Evolutionary conservation across 2,888 invertebrate genomes (phyloP).

Genomic region (Argyra leucocephala): DNA sequence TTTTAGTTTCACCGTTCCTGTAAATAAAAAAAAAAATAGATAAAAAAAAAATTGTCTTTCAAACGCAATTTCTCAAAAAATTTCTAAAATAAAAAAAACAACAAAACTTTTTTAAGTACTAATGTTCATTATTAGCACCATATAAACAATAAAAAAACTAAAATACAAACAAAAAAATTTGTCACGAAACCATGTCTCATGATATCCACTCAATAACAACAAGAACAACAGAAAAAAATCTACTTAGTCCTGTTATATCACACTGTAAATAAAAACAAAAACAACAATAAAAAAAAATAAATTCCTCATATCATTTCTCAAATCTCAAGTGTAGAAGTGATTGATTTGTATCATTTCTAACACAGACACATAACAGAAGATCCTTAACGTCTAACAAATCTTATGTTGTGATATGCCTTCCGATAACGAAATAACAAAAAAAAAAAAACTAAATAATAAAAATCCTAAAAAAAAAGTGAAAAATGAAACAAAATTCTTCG

Average conservation of each 20-base stretch:
- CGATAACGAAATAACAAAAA: background rate
- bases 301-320: background rate
- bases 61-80: too few relatives aligned
- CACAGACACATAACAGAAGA: background rate
- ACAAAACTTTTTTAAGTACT: background rate
- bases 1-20: too few relatives aligned
- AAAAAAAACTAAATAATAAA: too few relatives aligned
- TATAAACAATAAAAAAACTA: background rate
- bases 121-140: background rate
- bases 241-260: background rate
- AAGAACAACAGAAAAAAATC: background rate
- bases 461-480: background rate
- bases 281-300: too few relatives aligned
- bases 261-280: too few relatives aligned
- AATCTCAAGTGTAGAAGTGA: slow-evolving; percentile 11
- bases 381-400: background rate
- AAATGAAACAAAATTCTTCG: background rate
- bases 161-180: background rate
- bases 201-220: background rate
- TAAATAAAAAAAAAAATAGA: too few relatives aligned
- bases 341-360: slow-evolving; percentile 8
- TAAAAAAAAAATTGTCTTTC: too few relatives aligned
- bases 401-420: background rate
- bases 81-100: too few relatives aligned
- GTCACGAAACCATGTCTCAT: background rate